These are phyloP conservation scores for Clepsis dumicolana DNA, from an alignment of 2,888 invertebrate genomes.

Conservation along the genomic window DNA sequence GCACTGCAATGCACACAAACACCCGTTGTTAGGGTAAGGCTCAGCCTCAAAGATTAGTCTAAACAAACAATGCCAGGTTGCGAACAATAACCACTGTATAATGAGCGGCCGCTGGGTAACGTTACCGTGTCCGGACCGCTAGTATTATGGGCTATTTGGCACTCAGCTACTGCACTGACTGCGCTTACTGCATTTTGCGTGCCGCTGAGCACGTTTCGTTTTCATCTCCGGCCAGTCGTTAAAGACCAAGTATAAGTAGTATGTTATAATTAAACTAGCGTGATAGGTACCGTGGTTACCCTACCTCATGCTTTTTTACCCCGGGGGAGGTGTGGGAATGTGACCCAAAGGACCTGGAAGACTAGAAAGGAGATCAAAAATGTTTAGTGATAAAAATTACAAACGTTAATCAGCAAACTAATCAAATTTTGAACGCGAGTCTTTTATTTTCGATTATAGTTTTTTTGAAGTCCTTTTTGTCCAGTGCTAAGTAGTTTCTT, in stretches of 20 bases:
- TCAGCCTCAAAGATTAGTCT: slow-evolving; percentile 5
- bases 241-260: not conserved
- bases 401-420: no score
- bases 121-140: slow-evolving; percentile 68
- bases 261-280: not conserved
- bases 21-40: not conserved
- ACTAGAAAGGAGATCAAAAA: no score
- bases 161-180: slow-evolving; percentile 17
- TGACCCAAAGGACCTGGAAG: no score
- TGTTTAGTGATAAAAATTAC: no score
- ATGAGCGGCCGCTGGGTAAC: slow-evolving; percentile 55
- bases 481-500: no score
- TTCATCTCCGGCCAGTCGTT: slow-evolving; percentile 8
- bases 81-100: slow-evolving; percentile 12
- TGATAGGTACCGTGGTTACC: not conserved
- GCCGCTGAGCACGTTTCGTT: not conserved
- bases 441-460: no score
- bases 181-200: not conserved
- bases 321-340: not conserved
- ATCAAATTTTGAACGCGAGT: no score
- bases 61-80: slow-evolving; percentile 4
- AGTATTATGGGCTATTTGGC: slow-evolving; percentile 53
- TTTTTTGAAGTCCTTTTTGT: no score
- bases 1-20: not conserved
- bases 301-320: not conserved